phyloP scores from a whole-genome alignment of 2,888 invertebrate genomes.

The Polydesmus complanatus region DNA sequence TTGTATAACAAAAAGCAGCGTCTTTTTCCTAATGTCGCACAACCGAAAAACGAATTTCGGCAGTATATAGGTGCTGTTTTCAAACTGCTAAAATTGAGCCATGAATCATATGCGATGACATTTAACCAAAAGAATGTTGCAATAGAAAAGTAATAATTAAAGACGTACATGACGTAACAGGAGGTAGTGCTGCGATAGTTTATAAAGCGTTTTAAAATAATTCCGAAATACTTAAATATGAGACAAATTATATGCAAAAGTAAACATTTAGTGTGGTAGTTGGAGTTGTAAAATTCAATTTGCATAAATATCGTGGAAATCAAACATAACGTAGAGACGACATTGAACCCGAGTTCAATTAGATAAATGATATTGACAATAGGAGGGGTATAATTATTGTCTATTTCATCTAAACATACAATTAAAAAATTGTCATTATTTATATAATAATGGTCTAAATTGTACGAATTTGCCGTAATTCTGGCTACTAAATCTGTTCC shows the following conservation, averaged over 20 bases:
- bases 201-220: not conserved
- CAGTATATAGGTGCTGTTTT: not conserved
- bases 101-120: not conserved
- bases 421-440: not conserved
- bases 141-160: not conserved
- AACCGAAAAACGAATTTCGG: not conserved
- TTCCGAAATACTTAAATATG: not conserved
- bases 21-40: not conserved
- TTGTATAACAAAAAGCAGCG: not conserved
- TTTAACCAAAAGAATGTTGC: not conserved
- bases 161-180: not conserved
- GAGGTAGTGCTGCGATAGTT: not conserved
- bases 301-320: not conserved
- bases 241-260: not conserved
- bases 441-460: not conserved
- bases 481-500: not conserved
- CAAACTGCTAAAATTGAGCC: not conserved
- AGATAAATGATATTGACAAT: not conserved
- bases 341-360: not conserved
- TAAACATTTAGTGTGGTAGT: not conserved
- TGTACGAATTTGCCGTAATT: not conserved
- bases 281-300: not conserved
- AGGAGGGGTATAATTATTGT: not conserved
- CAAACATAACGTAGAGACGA: not conserved
- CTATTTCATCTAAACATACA: not conserved